Evolutionary conservation across 2,888 invertebrate species (phyloP), one percentile per base, ranked within the genome.

Genomic region (Nomada ferruginata): DNA sequence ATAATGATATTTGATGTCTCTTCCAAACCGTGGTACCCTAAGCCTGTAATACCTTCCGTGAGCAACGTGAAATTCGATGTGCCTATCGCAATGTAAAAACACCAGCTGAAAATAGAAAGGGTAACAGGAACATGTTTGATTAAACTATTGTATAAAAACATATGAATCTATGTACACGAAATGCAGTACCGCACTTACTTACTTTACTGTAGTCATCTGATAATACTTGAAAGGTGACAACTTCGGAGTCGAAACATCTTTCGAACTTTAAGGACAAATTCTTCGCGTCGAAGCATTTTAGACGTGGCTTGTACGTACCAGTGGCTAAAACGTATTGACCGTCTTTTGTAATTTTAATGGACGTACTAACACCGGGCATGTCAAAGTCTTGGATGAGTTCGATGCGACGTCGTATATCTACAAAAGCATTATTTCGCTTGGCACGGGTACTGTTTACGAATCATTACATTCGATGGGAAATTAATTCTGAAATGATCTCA

Each of bases 301-400:
- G 95, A 90, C 98, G 95, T 0, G 99, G 99, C 92, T 99, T 99
- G 93, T 99, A 99, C 83, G 97, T 97, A 65, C 99, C 99, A 52
- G 99, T 97, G 1, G 97, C 97, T 92, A 99, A 95, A 82, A 99
- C 96, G 92, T 97, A 99, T 86, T 99, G 97, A 23, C 98, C 97
- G 95, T 99, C 99, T 88, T 96, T 96, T 11, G 99, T 97, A 84
- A 98, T 95, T 90, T 96, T 95, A 36, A 99, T 95, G 70, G 96
- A 96, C 23, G 97, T 97, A 91, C 98, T 98, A 0, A 99, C 96
- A 66, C 97, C 98, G 42, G 99, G 99, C 99, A 99, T 99, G 89
- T 99, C 98, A 95, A 99, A 99, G 92, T 99, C 99, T 94, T 99
- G 99, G 86, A 99, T 98, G 59, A 99, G 96, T 94, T 99, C 98